A percentile compares a stretch with the other conserved stretches of the same genome.
These are phyloP conservation scores for Scelioninae gen. 1 DNA, from an alignment of 2,888 invertebrate genomes.

Conservation along the genomic window DNA sequence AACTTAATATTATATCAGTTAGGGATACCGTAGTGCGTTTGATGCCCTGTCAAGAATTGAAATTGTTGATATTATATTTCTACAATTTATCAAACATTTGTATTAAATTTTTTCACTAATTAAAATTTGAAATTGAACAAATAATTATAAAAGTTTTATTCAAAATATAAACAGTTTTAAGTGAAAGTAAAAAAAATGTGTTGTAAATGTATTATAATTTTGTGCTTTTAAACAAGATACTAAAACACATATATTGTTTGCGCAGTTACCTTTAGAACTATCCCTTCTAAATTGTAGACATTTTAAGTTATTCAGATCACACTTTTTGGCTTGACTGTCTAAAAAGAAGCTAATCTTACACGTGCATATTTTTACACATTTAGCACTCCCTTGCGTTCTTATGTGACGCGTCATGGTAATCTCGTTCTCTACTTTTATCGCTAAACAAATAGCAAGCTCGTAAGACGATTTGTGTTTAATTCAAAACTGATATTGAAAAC, in stretches of 20 bases:
- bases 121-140: no score
- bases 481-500: conserved; percentile 17
- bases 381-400: conserved; percentile 51
- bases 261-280: not conserved
- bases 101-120: no score
- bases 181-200: no score
- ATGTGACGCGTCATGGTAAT: conserved; percentile 47
- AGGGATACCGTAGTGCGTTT: no score
- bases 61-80: no score
- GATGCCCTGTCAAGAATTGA: no score
- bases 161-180: no score
- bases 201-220: no score
- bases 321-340: not conserved
- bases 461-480: conserved; percentile 16
- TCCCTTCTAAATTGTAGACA: not conserved
- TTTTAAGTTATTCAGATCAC: not conserved
- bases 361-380: conserved; percentile 39
- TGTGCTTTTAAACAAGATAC: no score
- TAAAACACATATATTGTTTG: not conserved
- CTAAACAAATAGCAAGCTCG: conserved; percentile 64
- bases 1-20: no score
- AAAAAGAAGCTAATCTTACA: conserved; percentile 32
- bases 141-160: no score
- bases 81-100: no score
- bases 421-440: conserved; percentile 65